phyloP scores from a whole-genome alignment of 1,140 invertebrate species.

The Sitodiplosis mosellana region DNA sequence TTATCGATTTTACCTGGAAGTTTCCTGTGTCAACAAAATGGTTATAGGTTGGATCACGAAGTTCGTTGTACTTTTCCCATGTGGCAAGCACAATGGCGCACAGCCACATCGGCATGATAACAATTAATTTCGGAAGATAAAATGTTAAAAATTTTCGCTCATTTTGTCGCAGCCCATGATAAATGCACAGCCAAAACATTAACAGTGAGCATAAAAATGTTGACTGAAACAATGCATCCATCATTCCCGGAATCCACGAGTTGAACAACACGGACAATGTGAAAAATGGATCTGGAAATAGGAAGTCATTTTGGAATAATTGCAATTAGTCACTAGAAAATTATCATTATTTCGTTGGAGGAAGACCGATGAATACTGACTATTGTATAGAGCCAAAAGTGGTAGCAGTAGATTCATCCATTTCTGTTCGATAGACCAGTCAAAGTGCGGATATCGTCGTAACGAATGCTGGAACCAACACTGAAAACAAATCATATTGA shows the following conservation, averaged over 20 bases:
- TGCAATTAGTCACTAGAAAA: no score
- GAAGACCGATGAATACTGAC: constrained; percentile 45
- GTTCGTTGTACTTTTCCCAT: constrained; percentile 78
- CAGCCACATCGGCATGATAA: constrained; percentile 76
- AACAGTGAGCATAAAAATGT: constrained; percentile 74
- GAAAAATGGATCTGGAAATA: constrained; percentile 75
- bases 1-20: constrained; percentile 60
- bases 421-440: constrained; percentile 97
- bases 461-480: constrained; percentile 82
- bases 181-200: constrained; percentile 74
- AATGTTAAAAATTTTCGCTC: constrained; percentile 69
- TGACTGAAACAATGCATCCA: constrained; percentile 79
- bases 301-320: no score
- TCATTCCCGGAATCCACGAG: constrained; percentile 75
- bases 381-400: constrained; percentile 79
- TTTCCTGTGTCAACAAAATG: constrained; percentile 73
- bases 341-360: no score
- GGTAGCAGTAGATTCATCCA: constrained; percentile 84
- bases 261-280: constrained; percentile 76
- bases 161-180: constrained; percentile 89
- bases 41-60: constrained; percentile 83
- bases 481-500: constrained; percentile 33
- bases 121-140: constrained; percentile 76
- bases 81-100: constrained; percentile 67
- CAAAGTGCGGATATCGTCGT: constrained; percentile 68